Base-by-base conservation (phyloP, 2,888 invertebrate genomes). In the Ormyrus rosae region DNA sequence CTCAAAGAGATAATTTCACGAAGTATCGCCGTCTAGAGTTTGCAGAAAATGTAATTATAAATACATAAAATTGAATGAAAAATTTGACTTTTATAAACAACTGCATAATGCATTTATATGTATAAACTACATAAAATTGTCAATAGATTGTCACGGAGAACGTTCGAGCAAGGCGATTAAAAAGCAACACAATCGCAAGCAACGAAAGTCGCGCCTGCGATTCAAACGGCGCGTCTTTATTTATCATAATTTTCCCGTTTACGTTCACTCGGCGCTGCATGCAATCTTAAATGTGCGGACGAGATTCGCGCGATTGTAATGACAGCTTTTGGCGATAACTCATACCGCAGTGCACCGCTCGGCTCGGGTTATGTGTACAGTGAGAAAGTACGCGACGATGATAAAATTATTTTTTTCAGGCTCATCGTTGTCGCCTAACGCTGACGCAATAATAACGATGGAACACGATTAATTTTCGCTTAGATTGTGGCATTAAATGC, bases 321-420 rank as follows among this genome's bases (percentile, higher is more conserved):
- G 68, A 75, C 75, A 34, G 50, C 76, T 77, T 70, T 77, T 19
- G 64, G 63, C 77, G 64, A 77, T 77, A 77, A 70, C 63, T 77
- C 70, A 77, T 51, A 51, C 45, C 70, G 34, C 46, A 13, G 48
- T 63, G 61, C 60, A 34, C 34, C 34, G 53, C 51, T 11, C 50
- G 56, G 53, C 34, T 71, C 61, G 53, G 53, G 58, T 48, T 34
- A 34, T 34, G 34, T 34, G 34, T 34, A 3, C 65, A 58, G 48
- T 58, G 58, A 65, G 72, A 61, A 7, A 19, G 10, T 34, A 4
- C 34, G 46, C 48, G 46, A 34, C 74, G 65, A 76, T 68, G 60
- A 68, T 61, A 68, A 68, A 50, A 76, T 51, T 61, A 53, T 64
- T 46, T 76, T 48, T 48, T 53, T 45, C 9, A 34, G 34, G 34